Base-by-base conservation (phyloP, 1,140 invertebrate species). In the Heliconius hewitsoni region DNA sequence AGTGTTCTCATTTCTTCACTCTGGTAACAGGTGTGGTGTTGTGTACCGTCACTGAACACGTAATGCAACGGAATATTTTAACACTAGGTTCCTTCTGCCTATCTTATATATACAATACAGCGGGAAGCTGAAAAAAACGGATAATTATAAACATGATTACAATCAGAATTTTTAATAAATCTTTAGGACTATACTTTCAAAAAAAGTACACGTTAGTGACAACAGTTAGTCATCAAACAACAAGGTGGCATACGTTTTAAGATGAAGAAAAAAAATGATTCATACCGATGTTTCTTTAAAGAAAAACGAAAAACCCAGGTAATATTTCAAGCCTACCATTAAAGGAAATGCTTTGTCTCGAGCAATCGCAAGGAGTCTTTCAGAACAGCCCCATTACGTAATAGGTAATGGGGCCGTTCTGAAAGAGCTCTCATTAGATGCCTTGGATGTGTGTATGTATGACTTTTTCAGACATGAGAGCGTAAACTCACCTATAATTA, bases 351-450 rank as follows among this genome's bases (percentile, higher is more conserved):
- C 30, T 37, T 42, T 72, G 71, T 72, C 34, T 72, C 16, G 8
- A 39, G 71, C 30, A 72, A 72, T 42, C 18, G 18, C 34, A 37
- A 72, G 71, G 71, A 72, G 71, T 19, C 34, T 72, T 72, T 46
- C 11, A 72, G 19, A 72, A 42, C 37, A 19, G n/a, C 71, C 71
- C 71, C 71, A 5, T 71, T 71, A 18, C 34, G 6, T 72, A 72
- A 72, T 37, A 72, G 71, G 71, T 27, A 34, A 46, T 13, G 42
- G 42, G 13, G 42, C 42, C 42, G 42, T 46, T 13, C 13, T 46
- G 16, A 46, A 46, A 46, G 42, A 46, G 30, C 71, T 42, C 71
- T 72, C 71, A 72, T 72, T 72, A 72, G 71, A 39, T 2, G 71
- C 18, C n/a, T 39, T 37, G 30, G 34, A 46, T 46, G 42, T 46